Conservation (phyloP, 92 coral and sea anemone genomes). For the Palythoa heliodiscus region DNA sequence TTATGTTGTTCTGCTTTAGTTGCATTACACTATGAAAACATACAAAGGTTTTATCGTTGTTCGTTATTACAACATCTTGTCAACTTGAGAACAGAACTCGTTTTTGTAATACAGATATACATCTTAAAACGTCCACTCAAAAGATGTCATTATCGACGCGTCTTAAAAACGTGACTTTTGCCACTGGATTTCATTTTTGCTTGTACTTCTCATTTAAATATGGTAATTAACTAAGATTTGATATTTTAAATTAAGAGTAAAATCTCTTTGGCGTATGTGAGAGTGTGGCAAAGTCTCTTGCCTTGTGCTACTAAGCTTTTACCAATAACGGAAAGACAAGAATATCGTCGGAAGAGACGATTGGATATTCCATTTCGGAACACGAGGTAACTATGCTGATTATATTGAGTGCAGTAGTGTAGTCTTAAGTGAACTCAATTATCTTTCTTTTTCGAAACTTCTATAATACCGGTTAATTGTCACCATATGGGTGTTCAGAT, state of each 20-base stretch:
- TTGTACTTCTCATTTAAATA: conserved; percentile 37
- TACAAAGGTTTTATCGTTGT: conserved; percentile 16
- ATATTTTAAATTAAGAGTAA: conserved; percentile 8
- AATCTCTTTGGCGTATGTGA: background rate
- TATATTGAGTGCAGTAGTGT: background rate
- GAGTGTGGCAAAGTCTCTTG: background rate
- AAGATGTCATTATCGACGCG: background rate
- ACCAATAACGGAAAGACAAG: background rate
- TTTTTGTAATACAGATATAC: background rate
- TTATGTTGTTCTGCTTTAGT: conserved; percentile 14
- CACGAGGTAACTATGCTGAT: background rate
- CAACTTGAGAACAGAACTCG: background rate
- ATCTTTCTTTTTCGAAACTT: background rate
- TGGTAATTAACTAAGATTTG: conserved; percentile 29
- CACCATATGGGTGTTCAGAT: background rate
- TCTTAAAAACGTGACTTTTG: background rate
- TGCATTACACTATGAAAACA: conserved; percentile 41
- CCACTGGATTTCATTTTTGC: conserved; percentile 4
- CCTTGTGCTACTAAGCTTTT: background rate
- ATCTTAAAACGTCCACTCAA: background rate
- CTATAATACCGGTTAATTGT: background rate
- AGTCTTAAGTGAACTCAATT: background rate
- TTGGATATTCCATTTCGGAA: background rate
- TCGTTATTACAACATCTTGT: background rate
- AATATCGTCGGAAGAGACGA: background rate